Evolutionary conservation across 2,888 invertebrate species (phyloP).

Genomic region (Tubulanus polymorphus): DNA sequence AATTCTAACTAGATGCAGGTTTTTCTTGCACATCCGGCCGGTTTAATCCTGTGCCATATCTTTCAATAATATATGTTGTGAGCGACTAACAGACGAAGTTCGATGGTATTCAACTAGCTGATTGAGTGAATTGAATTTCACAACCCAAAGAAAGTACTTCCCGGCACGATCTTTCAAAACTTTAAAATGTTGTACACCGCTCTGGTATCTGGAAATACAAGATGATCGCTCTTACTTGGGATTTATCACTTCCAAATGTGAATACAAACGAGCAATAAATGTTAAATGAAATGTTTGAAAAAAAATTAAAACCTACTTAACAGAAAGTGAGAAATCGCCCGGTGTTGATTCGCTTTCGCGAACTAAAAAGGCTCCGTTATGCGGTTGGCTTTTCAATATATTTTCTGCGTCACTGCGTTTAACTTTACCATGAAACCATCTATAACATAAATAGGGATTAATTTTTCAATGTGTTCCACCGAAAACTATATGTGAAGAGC

Average conservation of each 20-base stretch:
- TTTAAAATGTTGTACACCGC: slow-evolving; percentile 17
- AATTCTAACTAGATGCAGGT: too few species aligned
- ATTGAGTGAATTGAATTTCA: slow-evolving; percentile 94
- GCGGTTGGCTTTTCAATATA: slow-evolving; percentile 70
- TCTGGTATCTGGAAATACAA: slow-evolving; percentile 41
- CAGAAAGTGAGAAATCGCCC: slow-evolving; percentile 98
- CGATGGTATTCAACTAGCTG: slow-evolving; percentile 92
- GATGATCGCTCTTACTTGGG: neutral
- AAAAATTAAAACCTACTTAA: slow-evolving; percentile 98
- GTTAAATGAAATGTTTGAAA: too few species aligned
- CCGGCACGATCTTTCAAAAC: slow-evolving; percentile 92
- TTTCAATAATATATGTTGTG: slow-evolving; percentile 89
- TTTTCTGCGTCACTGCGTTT: slow-evolving; percentile 96
- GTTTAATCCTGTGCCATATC: too few species aligned
- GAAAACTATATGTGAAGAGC: too few species aligned
- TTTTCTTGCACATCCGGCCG: too few species aligned
- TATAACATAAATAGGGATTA: too few species aligned
- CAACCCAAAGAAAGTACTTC: slow-evolving; percentile 98
- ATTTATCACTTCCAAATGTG: too few species aligned
- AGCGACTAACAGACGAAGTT: slow-evolving; percentile 81
- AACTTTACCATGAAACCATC: slow-evolving; percentile 98
- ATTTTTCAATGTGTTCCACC: too few species aligned
- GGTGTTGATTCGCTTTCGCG: slow-evolving; percentile 99
- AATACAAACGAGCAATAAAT: too few species aligned
- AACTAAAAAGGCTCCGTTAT: slow-evolving; percentile 96